Evolutionary conservation across 2,797 vertebrate species (phyloP).

Genomic region (Cichlasoma orientale): DNA sequence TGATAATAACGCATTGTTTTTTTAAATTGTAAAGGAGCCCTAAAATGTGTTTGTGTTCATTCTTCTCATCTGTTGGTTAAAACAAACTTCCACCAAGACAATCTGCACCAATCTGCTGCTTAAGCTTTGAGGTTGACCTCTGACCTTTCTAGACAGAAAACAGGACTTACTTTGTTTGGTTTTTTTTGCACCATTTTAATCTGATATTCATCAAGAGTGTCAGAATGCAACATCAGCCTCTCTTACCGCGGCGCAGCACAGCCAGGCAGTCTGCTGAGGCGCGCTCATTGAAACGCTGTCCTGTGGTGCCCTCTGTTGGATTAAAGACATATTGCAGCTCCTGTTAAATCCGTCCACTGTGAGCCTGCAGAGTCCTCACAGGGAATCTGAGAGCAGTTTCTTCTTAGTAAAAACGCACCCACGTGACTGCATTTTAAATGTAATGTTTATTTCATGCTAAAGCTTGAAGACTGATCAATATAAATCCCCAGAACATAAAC

Average conservation of each 20-base stretch:
- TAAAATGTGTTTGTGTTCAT: not conserved
- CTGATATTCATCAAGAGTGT: not conserved
- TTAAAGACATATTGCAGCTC: slow-evolving; percentile 16
- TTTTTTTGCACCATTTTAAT: not conserved
- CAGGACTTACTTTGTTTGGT: not conserved
- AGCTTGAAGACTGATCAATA: slow-evolving; percentile 65
- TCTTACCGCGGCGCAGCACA: not conserved
- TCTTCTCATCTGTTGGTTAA: not conserved
- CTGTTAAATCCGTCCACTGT: rapidly evolving
- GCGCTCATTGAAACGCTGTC: slow-evolving; percentile 31
- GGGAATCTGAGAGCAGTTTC: not conserved
- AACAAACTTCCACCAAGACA: not conserved
- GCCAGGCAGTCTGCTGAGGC: not conserved
- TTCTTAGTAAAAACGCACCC: not conserved
- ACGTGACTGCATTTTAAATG: slow-evolving; percentile 44
- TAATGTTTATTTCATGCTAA: slow-evolving; percentile 81
- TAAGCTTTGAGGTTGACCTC: not conserved
- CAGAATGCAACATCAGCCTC: not conserved
- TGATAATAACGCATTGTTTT: too few species aligned
- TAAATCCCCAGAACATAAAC: slow-evolving; percentile 52
- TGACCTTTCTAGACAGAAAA: not conserved
- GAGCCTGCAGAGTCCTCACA: not conserved
- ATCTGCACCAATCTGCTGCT: rapidly evolving
- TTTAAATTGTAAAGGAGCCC: too few species aligned
- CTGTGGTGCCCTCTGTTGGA: slow-evolving; percentile 74